Evolutionary conservation across 2,797 vertebrate genomes (phyloP).

Genomic region (Knipowitschia caucasica): DNA sequence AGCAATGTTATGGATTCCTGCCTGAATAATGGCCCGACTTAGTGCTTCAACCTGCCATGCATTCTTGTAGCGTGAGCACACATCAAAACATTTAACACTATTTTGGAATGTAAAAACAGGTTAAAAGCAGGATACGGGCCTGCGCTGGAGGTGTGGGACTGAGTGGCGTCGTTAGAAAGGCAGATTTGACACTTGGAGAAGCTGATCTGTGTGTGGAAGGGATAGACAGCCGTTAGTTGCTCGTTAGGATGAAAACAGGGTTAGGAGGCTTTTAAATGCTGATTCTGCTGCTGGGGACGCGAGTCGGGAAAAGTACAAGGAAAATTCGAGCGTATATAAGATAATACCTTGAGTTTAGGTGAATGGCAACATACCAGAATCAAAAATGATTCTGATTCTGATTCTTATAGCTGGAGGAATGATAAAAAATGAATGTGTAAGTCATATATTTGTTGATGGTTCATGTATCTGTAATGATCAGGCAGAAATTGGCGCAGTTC

Average conservation of each 20-base stretch:
- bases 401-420: too few species aligned
- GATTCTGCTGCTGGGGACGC: not conserved
- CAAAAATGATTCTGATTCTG: too few species aligned
- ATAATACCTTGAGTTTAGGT: not conserved
- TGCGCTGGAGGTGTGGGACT: not conserved
- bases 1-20: conserved; percentile 58
- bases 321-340: not conserved
- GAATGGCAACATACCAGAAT: too few species aligned
- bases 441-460: too few species aligned
- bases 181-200: not conserved
- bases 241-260: not conserved
- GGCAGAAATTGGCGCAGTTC: too few species aligned
- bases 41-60: conserved; percentile 36
- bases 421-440: too few species aligned
- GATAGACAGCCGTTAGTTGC: not conserved
- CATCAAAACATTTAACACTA: conserved; percentile 1
- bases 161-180: not conserved
- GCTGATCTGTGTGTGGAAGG: not conserved
- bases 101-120: conserved; percentile 14
- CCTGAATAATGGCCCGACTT: conserved; percentile 47
- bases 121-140: conserved; percentile 5
- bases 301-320: not conserved
- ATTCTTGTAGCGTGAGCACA: conserved; percentile 34
- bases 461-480: too few species aligned
- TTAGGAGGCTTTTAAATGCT: not conserved